phyloP scores from a whole-genome alignment of 2,888 invertebrate species.

The Lasiommata megera region DNA sequence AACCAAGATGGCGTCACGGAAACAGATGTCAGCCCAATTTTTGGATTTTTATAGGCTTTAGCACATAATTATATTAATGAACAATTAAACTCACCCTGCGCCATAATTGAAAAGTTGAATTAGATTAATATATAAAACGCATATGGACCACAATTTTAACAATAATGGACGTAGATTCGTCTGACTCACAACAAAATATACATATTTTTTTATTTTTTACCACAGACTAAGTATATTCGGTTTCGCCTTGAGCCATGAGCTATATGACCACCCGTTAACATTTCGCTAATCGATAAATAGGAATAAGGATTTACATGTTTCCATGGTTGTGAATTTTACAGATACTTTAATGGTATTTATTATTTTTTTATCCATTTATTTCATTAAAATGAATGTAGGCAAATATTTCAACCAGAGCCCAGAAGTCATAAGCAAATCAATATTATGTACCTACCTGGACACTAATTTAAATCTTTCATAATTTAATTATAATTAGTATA shows the following conservation, averaged over 20 bases:
- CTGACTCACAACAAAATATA: constrained; percentile 33
- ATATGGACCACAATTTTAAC: constrained; percentile 4
- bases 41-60: neutral
- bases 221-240: too few relatives aligned
- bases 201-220: constrained; percentile 19
- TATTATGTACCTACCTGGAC: constrained; percentile 36
- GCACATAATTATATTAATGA: neutral
- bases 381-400: too few relatives aligned
- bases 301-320: too few relatives aligned
- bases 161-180: constrained; percentile 31
- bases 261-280: too few relatives aligned
- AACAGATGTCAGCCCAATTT: constrained; percentile 53
- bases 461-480: neutral
- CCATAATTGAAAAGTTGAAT: constrained; percentile 42
- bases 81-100: constrained; percentile 57
- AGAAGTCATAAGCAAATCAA: neutral
- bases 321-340: too few relatives aligned
- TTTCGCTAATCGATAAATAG: too few relatives aligned
- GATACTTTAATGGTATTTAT: constrained; percentile 18
- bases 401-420: too few relatives aligned
- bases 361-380: constrained; percentile 12
- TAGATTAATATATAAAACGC: constrained; percentile 1
- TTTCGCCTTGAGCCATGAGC: too few relatives aligned
- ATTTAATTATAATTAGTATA: constrained; percentile 25
- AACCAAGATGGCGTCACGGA: constrained; percentile 68